Base-by-base conservation (phyloP, 2,888 invertebrate species). In the Troglohyphantes excavatus region DNA sequence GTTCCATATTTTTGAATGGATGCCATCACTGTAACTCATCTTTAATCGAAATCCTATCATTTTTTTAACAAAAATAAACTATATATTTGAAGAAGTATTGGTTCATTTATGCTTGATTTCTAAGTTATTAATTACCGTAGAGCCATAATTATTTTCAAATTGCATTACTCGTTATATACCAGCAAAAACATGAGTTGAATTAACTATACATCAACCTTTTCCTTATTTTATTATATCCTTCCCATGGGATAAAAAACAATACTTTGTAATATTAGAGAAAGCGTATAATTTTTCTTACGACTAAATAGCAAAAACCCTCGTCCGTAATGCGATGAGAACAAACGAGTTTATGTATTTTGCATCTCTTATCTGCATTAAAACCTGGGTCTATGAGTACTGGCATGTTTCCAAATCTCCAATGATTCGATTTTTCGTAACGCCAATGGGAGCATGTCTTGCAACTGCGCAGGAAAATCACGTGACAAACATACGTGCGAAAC, bases 401-500 rank as follows among this genome's bases (percentile, higher is more conserved):
- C 88, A 82, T 17, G 19, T 61, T 82, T 65, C 88, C 82, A 82
- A 82, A 88, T 72, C 76, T 78, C 68, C 53, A 65, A 61, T 29
- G 65, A 73, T 88, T 88, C 75, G 82, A 88, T 88, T 82, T 88
- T 83, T 61, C 21, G 9, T 21, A n/a, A 76, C 76, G 67, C 46
- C 73, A 72, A 67, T 85, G 53, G 67, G 21, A 61, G 21, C 83
- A 53, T 39, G 70, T 75, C 75, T 67, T 70, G n/a, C n/a, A n/a
- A 53, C 43, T 72, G 72, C 65, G 65, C 21, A 87, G 81, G 67
- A 82, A 87, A 82, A 82, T 88, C 82, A 81, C 88, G 81, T 88
- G 82, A 73, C 81, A 81, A 76, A 88, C 65, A 61, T 59, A 88
- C 88, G 88, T 82, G 88, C 73, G 75, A 88, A 88, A 82, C 82